phyloP scores from a whole-genome alignment of 2,888 invertebrate species.

The Luperina nickerlii region DNA sequence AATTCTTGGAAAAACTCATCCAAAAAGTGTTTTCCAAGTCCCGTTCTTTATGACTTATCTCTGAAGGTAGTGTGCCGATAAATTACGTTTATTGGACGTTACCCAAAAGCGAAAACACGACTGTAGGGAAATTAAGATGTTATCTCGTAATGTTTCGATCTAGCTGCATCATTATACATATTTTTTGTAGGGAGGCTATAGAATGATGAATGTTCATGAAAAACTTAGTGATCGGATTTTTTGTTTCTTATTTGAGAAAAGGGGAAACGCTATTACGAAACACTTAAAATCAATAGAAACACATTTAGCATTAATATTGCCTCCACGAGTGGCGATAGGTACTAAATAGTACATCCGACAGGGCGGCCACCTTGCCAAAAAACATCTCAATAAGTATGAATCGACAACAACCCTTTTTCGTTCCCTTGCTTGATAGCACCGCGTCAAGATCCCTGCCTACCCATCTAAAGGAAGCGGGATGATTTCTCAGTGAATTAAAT shows the following conservation, averaged over 20 bases:
- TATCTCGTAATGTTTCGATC: constrained; percentile 43
- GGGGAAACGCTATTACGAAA: too few relatives aligned
- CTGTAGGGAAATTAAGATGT: constrained; percentile 67
- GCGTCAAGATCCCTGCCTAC: not conserved
- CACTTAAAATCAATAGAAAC: too few relatives aligned
- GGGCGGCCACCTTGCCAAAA: constrained; percentile 1
- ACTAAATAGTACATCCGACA: too few relatives aligned
- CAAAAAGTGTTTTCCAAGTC: not conserved
- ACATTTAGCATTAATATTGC: too few relatives aligned
- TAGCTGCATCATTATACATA: constrained; percentile 27
- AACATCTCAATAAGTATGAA: constrained; percentile 14
- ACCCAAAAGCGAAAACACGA: constrained; percentile 57
- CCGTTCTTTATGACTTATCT: not conserved
- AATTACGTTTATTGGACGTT: constrained; percentile 58
- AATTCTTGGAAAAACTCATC: not conserved
- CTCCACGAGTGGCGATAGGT: too few relatives aligned
- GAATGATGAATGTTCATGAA: too few relatives aligned
- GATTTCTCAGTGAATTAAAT: constrained; percentile 53
- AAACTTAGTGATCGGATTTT: too few relatives aligned
- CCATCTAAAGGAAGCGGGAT: constrained; percentile 16
- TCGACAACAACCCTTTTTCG: constrained; percentile 4
- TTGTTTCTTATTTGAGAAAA: too few relatives aligned
- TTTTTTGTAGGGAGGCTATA: not conserved
- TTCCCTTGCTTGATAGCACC: not conserved
- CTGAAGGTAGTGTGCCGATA: constrained; percentile 32